Evolutionary conservation across 2,113 vertebrate species (phyloP).

Genomic region (Pavo muticus): DNA sequence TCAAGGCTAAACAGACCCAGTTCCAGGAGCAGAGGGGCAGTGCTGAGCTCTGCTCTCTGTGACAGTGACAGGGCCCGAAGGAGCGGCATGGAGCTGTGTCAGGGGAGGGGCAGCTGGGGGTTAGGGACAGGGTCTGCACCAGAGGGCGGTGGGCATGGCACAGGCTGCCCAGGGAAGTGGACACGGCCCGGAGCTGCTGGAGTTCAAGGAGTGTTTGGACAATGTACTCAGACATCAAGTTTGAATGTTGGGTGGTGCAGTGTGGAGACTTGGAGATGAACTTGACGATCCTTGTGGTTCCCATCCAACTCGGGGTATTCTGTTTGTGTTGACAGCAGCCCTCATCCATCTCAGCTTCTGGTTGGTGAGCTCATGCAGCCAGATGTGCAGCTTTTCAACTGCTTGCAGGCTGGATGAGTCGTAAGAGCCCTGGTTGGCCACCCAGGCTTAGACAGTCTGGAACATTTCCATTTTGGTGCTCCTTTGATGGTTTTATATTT

Average conservation of each 20-base stretch:
- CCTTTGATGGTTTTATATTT: slow-evolving; percentile 58
- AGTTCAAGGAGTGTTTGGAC: neutral
- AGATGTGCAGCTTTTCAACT: neutral
- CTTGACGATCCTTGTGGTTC: neutral
- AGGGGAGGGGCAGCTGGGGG: neutral
- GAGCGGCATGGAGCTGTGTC: neutral
- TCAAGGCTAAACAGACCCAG: too few relatives aligned
- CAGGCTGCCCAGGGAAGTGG: neutral
- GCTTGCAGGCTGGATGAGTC: neutral
- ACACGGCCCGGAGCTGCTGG: neutral
- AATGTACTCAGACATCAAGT: neutral
- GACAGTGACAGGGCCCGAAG: too few relatives aligned
- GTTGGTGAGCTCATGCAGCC: neutral
- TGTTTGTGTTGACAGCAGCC: neutral
- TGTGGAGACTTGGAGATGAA: neutral
- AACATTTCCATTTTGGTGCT: slow-evolving; percentile 5
- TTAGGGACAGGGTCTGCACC: neutral
- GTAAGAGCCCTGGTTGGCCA: slow-evolving; percentile 24
- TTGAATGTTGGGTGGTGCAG: neutral
- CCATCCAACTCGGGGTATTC: neutral
- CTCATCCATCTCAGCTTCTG: neutral
- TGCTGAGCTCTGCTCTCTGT: too few relatives aligned
- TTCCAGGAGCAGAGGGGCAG: too few relatives aligned
- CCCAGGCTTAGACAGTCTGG: slow-evolving; percentile 13
- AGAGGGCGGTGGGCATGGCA: neutral